phyloP scores from a whole-genome alignment of 1,140 invertebrate species.

The Heterodera carotae region DNA sequence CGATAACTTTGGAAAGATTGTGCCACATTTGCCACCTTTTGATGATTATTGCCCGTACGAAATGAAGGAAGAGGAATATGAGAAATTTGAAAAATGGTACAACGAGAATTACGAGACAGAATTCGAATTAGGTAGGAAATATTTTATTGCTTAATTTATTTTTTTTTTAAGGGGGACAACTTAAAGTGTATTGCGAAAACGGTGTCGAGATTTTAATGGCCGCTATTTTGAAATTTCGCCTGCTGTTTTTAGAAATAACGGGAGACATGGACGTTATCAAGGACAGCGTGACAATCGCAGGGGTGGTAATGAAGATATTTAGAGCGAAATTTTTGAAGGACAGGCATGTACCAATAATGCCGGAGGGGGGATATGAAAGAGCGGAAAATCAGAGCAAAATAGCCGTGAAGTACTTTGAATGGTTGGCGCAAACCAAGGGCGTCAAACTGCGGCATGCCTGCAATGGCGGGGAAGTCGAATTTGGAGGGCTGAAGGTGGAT shows the following conservation, averaged over 20 bases:
- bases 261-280: neutral
- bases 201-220: slow-evolving; percentile 7
- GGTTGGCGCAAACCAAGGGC: neutral
- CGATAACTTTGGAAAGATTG: neutral
- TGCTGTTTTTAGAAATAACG: neutral
- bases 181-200: neutral
- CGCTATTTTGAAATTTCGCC: neutral
- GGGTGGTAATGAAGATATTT: neutral
- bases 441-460: neutral
- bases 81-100: neutral
- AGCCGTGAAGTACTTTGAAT: slow-evolving; percentile 9
- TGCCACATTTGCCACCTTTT: neutral
- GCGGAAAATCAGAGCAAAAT: slow-evolving; percentile 8
- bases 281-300: neutral
- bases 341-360: neutral
- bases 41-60: neutral
- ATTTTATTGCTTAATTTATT: too few species aligned
- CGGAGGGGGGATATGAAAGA: slow-evolving; percentile 8
- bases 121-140: neutral
- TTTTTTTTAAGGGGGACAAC: neutral
- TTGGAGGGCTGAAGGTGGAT: neutral
- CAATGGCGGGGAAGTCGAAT: neutral
- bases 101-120: neutral
- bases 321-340: slow-evolving; percentile 5
- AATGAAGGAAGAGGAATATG: too few species aligned